Conservation (phyloP, 2,888 invertebrate species). For the Chorisops tibialis region DNA sequence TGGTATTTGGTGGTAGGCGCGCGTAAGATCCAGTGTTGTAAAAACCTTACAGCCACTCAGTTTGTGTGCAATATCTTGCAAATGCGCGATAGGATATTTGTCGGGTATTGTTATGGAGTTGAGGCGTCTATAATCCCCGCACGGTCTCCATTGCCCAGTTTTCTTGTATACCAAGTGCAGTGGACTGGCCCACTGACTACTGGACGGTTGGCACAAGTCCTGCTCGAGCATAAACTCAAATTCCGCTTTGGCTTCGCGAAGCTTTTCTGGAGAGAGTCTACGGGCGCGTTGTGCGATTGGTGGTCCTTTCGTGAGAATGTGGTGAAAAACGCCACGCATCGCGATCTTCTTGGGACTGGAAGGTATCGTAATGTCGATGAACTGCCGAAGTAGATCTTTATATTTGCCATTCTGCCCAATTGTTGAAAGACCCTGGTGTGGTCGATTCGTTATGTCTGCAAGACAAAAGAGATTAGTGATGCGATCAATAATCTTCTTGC, state of each 20-base stretch:
- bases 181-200: constrained; percentile 17
- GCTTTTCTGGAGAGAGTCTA: constrained; percentile 13
- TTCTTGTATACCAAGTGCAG: constrained; percentile 27
- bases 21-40: constrained; percentile 38
- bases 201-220: constrained; percentile 26
- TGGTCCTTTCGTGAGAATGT: constrained; percentile 28
- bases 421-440: background rate
- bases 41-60: constrained; percentile 23
- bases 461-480: background rate
- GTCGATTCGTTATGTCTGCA: background rate
- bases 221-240: constrained; percentile 22
- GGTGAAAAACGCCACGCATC: constrained; percentile 14
- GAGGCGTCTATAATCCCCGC: background rate
- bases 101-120: background rate
- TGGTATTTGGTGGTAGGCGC: constrained; percentile 43
- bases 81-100: background rate
- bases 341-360: background rate
- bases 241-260: constrained; percentile 22
- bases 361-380: background rate
- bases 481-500: constrained; percentile 8
- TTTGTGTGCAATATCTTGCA: constrained; percentile 26
- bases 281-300: constrained; percentile 15
- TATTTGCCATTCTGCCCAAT: background rate
- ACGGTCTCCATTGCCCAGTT: no score
- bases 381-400: background rate